Base-by-base conservation (phyloP, 1,140 invertebrate species). In the Anoplolepis gracilipes region DNA sequence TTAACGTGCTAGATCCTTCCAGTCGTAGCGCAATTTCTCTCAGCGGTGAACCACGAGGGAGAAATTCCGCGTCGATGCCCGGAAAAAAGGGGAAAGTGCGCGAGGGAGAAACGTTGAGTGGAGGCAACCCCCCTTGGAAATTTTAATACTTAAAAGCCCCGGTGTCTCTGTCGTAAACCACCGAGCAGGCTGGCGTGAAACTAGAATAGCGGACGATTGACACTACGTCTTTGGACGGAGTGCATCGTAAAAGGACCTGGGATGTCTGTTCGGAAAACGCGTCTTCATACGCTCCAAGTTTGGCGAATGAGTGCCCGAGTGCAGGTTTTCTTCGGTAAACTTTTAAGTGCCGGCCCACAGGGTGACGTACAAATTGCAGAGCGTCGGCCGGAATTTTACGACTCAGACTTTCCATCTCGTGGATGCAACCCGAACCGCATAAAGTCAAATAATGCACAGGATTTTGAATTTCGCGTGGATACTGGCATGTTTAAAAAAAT, bases 71-170 rank as follows among this genome's bases (percentile, higher is more conserved):
- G 62, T 67, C 77, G 42, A 78, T 65, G 28, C 59, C 1, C 46
- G 77, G 62, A n/a, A 42, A n/a, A 22, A 16, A 28, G 2, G 10
- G 16, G 16, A 25, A 61, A 4, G 10, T n/a, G 13, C 19, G 46
- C 16, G 19, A 46, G 73, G 28, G 75, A 33, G 22, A 6, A 28
- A n/a, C 10, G 39, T 10, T 19, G 30, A 49, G 25, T 22, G 4
- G 28, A 0, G n/a, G 73, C 73, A 36, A 61, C 62, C 25, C 59
- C 76, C 39, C 25, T 46, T 25, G 76, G 61, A 79, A 79, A 79
- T 79, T 79, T 79, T 69, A 79, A 79, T 79, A 79, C 49, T 79
- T 79, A 30, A 79, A 69, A 69, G 22, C 42, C 33, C 22, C 77
- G 42, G 30, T 8, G 10, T 42, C 28, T 78, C n/a, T 10, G 33